These are phyloP conservation scores for Matsumyia berberina DNA, from an alignment of 2,888 invertebrate species.

Conservation along the genomic window DNA sequence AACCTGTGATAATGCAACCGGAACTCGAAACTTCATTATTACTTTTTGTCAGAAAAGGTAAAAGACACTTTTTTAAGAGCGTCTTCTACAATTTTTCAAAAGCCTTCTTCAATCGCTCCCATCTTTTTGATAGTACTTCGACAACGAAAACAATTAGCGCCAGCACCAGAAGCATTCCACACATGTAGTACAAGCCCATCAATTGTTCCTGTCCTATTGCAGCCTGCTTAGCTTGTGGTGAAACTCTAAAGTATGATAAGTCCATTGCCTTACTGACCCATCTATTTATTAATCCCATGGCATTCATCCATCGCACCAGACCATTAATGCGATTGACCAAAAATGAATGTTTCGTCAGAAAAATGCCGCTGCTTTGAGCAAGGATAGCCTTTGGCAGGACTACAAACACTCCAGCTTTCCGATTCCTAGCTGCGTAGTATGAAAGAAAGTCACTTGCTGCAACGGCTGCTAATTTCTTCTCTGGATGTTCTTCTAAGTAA, in stretches of 20 bases:
- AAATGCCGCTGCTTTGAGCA: conserved; percentile 72
- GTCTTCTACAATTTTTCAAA: background rate
- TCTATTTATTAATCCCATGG: conserved; percentile 78
- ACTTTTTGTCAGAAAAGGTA: no score
- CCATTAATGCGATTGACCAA: conserved; percentile 79
- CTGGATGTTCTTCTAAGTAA: conserved; percentile 61
- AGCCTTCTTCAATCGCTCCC: background rate
- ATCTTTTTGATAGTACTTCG: conserved; percentile 51
- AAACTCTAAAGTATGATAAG: conserved; percentile 35
- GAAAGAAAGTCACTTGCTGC: conserved; percentile 76
- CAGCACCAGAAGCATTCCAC: conserved; percentile 15
- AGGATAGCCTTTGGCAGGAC: conserved; percentile 23
- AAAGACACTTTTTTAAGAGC: no score
- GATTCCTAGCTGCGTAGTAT: conserved; percentile 52
- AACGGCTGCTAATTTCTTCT: conserved; percentile 33
- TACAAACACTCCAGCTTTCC: conserved; percentile 47
- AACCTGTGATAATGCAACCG: no score
- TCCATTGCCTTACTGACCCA: conserved; percentile 73
- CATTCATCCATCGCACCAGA: conserved; percentile 77
- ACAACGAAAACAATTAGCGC: conserved; percentile 41
- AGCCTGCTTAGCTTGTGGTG: background rate
- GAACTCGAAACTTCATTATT: no score
- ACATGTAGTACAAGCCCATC: conserved; percentile 31
- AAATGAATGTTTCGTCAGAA: conserved; percentile 79
- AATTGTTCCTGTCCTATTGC: conserved; percentile 48